Percentiles rank a stretch among this genome's conserved stretches.
Evolutionary conservation across 1,140 invertebrate genomes (phyloP).

Genomic region (Aphis craccivora): DNA sequence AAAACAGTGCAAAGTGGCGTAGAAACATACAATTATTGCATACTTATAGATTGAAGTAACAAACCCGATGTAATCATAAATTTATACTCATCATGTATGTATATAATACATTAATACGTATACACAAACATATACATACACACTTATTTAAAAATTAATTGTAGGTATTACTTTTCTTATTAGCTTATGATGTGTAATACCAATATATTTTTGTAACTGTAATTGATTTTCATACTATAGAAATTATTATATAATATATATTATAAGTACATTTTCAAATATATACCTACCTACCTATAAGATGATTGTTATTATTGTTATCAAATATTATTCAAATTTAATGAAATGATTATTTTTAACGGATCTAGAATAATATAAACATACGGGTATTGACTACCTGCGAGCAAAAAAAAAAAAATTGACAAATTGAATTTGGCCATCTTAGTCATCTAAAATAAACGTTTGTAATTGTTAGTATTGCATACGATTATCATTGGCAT

Average conservation of each 20-base stretch:
- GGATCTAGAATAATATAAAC: not conserved
- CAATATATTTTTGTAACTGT: no score
- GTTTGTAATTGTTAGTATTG: conserved; percentile 9
- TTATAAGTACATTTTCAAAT: no score
- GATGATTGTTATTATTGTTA: not conserved
- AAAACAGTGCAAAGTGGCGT: not conserved
- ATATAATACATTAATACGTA: no score
- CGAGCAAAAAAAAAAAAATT: not conserved
- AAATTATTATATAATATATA: no score
- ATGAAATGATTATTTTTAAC: not conserved
- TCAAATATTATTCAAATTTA: not conserved
- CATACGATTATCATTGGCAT: not conserved
- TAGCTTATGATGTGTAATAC: no score
- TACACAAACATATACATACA: no score
- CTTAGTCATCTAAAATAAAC: conserved; percentile 15
- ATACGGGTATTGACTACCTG: not conserved
- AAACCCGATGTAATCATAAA: not conserved
- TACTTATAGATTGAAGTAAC: not conserved
- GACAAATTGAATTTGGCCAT: not conserved
- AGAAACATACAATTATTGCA: not conserved
- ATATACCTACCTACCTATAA: not conserved
- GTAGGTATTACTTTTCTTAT: no score
- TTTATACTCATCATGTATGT: not conserved
- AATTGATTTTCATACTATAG: no score
- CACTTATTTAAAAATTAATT: no score